Evolutionary conservation across 2,113 vertebrate species (phyloP).

Genomic region (Spilogale gracilis): DNA sequence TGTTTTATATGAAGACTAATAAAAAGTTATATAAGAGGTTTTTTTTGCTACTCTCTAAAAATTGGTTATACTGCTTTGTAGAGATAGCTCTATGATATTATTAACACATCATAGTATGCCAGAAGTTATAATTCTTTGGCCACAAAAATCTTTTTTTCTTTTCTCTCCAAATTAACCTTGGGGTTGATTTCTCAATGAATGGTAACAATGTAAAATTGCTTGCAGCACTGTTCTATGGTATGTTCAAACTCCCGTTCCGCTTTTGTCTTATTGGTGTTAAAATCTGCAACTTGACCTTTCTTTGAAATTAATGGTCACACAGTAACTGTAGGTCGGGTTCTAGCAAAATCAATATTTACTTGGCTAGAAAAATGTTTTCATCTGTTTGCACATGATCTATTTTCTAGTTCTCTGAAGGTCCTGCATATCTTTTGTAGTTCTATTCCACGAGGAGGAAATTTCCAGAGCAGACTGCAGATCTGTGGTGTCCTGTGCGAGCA

Average conservation of each 20-base stretch:
- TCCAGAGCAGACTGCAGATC: constrained; percentile 73
- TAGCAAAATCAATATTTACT: constrained; percentile 77
- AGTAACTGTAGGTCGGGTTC: constrained; percentile 53
- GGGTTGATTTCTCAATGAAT: constrained; percentile 37
- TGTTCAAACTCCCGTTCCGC: constrained; percentile 15
- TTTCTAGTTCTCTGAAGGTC: constrained; percentile 74
- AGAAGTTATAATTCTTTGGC: neutral
- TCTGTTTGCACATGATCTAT: constrained; percentile 75
- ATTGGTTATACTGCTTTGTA: neutral
- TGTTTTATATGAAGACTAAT: neutral
- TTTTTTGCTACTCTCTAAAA: neutral
- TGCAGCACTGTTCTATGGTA: neutral
- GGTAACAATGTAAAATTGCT: neutral
- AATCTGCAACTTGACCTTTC: constrained; percentile 76
- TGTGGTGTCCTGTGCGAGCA: constrained; percentile 36
- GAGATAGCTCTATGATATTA: neutral
- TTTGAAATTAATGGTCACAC: constrained; percentile 75
- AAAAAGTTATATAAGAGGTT: neutral
- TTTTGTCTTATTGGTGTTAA: constrained; percentile 23
- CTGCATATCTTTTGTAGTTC: constrained; percentile 72
- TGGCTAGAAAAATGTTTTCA: constrained; percentile 76
- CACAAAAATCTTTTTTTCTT: neutral
- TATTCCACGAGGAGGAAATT: constrained; percentile 73
- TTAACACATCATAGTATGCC: neutral
- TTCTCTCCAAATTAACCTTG: neutral